These are phyloP conservation scores for Clostera curtula DNA, from an alignment of 2,888 invertebrate genomes.

Conservation along the genomic window DNA sequence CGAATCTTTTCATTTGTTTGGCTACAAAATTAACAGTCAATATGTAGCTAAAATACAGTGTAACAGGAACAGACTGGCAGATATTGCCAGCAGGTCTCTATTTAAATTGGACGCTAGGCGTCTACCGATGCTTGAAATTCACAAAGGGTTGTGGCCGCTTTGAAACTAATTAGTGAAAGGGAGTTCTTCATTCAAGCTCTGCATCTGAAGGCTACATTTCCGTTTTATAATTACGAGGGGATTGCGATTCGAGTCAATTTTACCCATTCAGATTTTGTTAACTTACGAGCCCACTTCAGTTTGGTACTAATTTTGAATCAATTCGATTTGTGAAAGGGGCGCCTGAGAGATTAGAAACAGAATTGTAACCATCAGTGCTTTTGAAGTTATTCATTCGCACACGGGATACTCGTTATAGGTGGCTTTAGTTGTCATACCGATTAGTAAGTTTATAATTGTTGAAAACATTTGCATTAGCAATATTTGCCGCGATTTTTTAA, in stretches of 20 bases:
- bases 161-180: constrained; percentile 66
- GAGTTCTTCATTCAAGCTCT: constrained; percentile 51
- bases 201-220: constrained; percentile 59
- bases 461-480: too few species aligned
- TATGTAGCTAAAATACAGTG: constrained; percentile 49
- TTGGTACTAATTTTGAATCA: constrained; percentile 3
- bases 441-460: too few species aligned
- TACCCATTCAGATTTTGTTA: constrained; percentile 15
- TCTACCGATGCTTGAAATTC: constrained; percentile 64
- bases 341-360: constrained; percentile 20
- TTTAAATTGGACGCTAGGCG: constrained; percentile 54
- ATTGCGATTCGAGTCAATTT: constrained; percentile 24
- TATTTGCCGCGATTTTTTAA: too few species aligned
- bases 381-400: too few species aligned
- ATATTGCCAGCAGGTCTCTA: constrained; percentile 55
- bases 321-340: constrained; percentile 4
- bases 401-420: too few species aligned
- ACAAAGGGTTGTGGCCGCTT: constrained; percentile 69
- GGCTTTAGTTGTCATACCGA: too few species aligned
- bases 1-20: constrained; percentile 41
- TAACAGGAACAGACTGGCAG: constrained; percentile 44
- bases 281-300: constrained; percentile 5
- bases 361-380: constrained; percentile 46
- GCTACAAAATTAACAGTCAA: constrained; percentile 48
- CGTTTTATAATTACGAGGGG: constrained; percentile 33